phyloP scores from a whole-genome alignment of 2,797 vertebrate species.

The Anolis apletophallus region DNA sequence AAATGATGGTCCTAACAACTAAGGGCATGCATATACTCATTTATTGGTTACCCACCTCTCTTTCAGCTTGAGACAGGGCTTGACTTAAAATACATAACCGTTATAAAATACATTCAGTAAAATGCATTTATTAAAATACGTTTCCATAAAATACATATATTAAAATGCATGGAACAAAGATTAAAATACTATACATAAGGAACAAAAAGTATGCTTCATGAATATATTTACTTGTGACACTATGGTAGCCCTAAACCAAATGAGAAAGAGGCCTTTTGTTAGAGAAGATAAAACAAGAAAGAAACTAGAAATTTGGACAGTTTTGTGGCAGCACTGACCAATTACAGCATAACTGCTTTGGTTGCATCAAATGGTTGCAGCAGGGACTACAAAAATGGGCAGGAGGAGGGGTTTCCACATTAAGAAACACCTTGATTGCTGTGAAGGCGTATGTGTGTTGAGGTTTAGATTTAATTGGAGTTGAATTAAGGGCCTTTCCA shows the following conservation, averaged over 20 bases:
- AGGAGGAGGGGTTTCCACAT: neutral
- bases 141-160: too few species aligned
- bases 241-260: neutral
- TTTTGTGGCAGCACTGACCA: too few species aligned
- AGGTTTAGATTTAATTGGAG: neutral
- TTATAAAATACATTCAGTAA: too few species aligned
- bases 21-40: neutral
- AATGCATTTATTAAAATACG: too few species aligned
- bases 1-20: neutral
- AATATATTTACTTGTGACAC: neutral
- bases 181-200: too few species aligned
- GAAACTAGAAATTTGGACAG: neutral
- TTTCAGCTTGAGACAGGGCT: too few species aligned
- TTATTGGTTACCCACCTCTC: neutral
- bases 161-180: too few species aligned
- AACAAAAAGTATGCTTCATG: neutral
- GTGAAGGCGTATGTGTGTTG: neutral
- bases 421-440: neutral
- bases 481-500: neutral
- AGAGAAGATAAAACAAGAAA: neutral
- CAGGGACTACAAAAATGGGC: too few species aligned
- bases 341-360: too few species aligned
- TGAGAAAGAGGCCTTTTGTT: neutral
- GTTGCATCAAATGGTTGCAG: too few species aligned
- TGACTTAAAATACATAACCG: too few species aligned